A percentile compares a stretch with the other conserved stretches of the same genome.
Conservation (phyloP, 2,888 invertebrate species). For the Alcis repandata region DNA sequence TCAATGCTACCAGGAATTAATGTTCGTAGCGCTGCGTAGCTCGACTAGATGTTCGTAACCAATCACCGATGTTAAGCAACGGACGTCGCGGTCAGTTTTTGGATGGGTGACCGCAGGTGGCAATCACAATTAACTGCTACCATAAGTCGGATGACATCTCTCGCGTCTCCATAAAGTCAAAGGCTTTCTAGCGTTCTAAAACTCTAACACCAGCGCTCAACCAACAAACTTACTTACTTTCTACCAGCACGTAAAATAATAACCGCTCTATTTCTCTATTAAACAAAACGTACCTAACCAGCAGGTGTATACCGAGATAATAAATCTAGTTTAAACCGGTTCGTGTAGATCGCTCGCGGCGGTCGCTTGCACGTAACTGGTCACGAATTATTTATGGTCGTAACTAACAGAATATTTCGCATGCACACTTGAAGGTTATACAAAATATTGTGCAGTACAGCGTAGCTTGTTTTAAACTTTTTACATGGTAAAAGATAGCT, state of each 20-base stretch:
- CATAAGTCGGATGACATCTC: no score
- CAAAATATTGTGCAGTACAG: background rate
- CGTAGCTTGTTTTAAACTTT: background rate
- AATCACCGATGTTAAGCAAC: no score
- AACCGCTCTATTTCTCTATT: background rate
- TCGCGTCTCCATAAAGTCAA: no score
- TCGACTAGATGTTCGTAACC: no score
- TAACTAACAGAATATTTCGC: conserved; percentile 29
- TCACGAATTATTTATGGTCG: conserved; percentile 37
- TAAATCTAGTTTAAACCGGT: conserved; percentile 38
- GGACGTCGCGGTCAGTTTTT: no score
- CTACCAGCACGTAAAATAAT: background rate
- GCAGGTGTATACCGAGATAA: conserved; percentile 14
- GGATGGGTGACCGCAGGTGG: no score
- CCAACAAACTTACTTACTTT: background rate
- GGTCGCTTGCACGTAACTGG: conserved; percentile 41
- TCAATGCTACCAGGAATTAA: no score
- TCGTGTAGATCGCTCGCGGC: conserved; percentile 41
- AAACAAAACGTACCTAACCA: conserved; percentile 5
- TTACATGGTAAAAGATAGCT: background rate
- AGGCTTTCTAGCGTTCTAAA: no score
- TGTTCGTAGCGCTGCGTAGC: no score
- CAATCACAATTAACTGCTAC: no score
- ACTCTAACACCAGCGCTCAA: no score
- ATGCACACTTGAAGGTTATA: conserved; percentile 26